Conservation (phyloP, 2,113 vertebrate species). For the Zosterops borbonicus region DNA sequence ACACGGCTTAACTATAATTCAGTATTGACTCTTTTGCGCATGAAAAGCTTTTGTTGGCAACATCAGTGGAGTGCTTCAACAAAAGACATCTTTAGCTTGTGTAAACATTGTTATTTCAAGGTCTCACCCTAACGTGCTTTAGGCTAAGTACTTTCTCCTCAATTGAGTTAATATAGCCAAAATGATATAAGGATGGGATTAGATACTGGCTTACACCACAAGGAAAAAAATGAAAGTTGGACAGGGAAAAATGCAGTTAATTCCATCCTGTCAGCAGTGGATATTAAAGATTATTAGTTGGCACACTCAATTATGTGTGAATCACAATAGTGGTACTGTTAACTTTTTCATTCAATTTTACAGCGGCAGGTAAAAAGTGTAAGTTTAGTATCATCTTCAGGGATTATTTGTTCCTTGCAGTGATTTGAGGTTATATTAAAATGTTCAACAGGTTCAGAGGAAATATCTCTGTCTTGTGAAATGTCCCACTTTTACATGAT, state of each 20-base stretch:
- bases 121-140: slow-evolving; percentile 51
- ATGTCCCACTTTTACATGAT: background rate
- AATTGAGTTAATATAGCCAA: slow-evolving; percentile 68
- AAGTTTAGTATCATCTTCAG: slow-evolving; percentile 69
- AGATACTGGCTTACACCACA: slow-evolving; percentile 80
- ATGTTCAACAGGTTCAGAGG: background rate
- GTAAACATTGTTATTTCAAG: slow-evolving; percentile 58
- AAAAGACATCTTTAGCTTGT: slow-evolving; percentile 75
- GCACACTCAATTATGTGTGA: slow-evolving; percentile 76
- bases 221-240: slow-evolving; percentile 78
- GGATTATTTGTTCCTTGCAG: slow-evolving; percentile 38
- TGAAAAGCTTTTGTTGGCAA: slow-evolving; percentile 78
- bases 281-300: slow-evolving; percentile 92
- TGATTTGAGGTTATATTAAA: slow-evolving; percentile 7
- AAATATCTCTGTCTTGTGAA: slow-evolving; percentile 3
- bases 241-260: slow-evolving; percentile 86
- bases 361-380: slow-evolving; percentile 71
- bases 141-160: slow-evolving; percentile 64
- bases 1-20: slow-evolving; percentile 90
- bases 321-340: slow-evolving; percentile 93
- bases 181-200: slow-evolving; percentile 83
- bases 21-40: slow-evolving; percentile 83
- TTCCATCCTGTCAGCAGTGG: slow-evolving; percentile 98
- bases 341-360: slow-evolving; percentile 81
- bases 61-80: slow-evolving; percentile 56